Evolutionary conservation across 2,113 vertebrate genomes (phyloP), one percentile per base, ranked within the genome.

Genomic region (Sciurus niger): DNA sequence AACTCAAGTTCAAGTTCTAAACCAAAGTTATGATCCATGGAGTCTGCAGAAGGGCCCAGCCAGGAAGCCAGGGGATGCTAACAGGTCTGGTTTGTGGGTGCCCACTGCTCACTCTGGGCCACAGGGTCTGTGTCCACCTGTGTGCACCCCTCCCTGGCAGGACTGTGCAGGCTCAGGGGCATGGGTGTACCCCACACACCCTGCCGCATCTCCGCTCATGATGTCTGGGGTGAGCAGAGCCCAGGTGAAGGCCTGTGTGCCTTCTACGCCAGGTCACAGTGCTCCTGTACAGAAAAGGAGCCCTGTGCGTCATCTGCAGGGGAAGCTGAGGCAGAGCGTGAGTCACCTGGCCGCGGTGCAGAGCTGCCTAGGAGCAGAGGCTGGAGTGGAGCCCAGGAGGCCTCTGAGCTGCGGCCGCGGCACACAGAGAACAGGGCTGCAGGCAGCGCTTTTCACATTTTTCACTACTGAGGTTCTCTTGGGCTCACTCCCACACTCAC

Each of bases 361-460:
- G 84, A 43, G 32, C 51, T 18, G 0, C 2, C 4, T 1, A 9
- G 20, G 0, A 7, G n/a, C 34, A 4, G 78, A 72, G 79, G 34
- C 68, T 0, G 4, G 17, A 16, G 34, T 0, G 5, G 63, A 46
- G 58, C 34, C 17, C 0, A 1, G 6, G 2, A 4, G 12, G 48
- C 55, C 46, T 67, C 80, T 10, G 12, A 12, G 20, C 73, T 70
- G 30, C 22, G 1, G 18, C 34, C 14, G 1, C 16, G 4, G 9
- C 5, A 2, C 25, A 1, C 20, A 8, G 0, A 2, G 9, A 11
- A 8, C 53, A 8, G 53, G 0, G 12, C 51, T 0, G 1, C 28
- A 30, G 6, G 30, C 10, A 0, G 48, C 1, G 0, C 4, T 17
- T 37, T 46, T 30, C 22, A 2, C 28, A 1, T 46, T 3, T 40